Evolutionary conservation across 2,113 vertebrate species (phyloP).

Genomic region (Indri indri): DNA sequence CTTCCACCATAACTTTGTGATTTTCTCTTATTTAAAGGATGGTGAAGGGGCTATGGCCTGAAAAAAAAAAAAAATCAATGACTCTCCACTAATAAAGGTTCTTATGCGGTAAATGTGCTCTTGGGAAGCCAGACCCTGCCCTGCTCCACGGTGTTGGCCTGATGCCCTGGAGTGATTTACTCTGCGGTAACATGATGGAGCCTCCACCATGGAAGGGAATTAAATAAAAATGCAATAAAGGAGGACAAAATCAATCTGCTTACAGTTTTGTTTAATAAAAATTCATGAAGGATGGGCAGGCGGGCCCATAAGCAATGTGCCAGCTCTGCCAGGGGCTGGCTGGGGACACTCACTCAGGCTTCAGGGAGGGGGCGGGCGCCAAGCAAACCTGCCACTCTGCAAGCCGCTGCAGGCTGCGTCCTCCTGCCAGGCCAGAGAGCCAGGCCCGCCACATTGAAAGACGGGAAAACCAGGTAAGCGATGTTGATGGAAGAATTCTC

Average conservation of each 20-base stretch:
- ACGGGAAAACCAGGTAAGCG: conserved; percentile 43
- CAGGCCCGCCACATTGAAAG: conserved; percentile 70
- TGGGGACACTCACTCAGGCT: conserved; percentile 77
- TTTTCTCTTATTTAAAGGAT: conserved; percentile 77
- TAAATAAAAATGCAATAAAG: conserved; percentile 99
- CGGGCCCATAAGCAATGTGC: conserved; percentile 93
- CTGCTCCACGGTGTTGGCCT: conserved; percentile 83
- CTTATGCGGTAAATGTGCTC: conserved; percentile 85
- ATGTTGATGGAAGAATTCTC: neutral
- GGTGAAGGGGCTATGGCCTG: conserved; percentile 80
- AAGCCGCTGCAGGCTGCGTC: conserved; percentile 72
- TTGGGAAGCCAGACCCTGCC: conserved; percentile 82
- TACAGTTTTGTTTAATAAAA: conserved; percentile 99
- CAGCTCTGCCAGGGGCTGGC: conserved; percentile 84
- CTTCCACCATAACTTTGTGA: conserved; percentile 49
- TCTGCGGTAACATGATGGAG: conserved; percentile 86
- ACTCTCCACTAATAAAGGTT: conserved; percentile 85
- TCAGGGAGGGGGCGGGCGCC: conserved; percentile 63
- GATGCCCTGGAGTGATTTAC: conserved; percentile 87
- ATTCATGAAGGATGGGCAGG: conserved; percentile 97
- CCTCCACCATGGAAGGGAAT: conserved; percentile 91
- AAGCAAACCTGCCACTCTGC: conserved; percentile 73
- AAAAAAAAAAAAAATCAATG: conserved; percentile 84
- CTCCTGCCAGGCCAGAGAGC: conserved; percentile 69
- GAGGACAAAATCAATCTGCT: conserved; percentile 99